Base-by-base conservation (phyloP, 1,140 invertebrate genomes). In the Rhyacophila brunnea region DNA sequence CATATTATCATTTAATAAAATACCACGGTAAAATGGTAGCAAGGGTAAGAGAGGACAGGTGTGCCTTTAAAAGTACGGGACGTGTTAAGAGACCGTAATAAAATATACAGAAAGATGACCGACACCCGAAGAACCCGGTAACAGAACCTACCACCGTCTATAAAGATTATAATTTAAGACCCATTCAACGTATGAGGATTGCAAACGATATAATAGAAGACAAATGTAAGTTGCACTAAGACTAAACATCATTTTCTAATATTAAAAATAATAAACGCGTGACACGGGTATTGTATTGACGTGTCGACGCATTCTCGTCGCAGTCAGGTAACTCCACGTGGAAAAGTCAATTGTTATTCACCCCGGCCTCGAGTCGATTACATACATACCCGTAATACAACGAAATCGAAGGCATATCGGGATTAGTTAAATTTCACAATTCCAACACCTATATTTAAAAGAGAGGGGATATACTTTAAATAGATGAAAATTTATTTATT, bases 401-500 rank as follows among this genome's bases (percentile, higher is more conserved):
- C 3, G 23, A 28, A 28, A 9, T 28, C 23, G 23, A 28, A 28
- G 23, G 23, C 52, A 7, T 46, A n/a, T 36, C 19, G 18, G 17
- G 2, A n/a, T 40, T 32, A 45, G 13, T 35, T 55, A 32, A 46
- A 35, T 40, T 17, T 45, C 46, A 49, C 45, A 57, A 57, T 58
- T 51, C 55, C 55, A 50, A 58, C 55, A 58, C 55, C 55, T 58
- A 49, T 34, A 58, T 15, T 50, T 20, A 18, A 42, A 58, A 50
- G 46, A 58, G 47, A 58, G 47, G 36, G 47, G 55, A 50, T 50
- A 45, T 50, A 15, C 49, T 58, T 43, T 43, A 13, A 18, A 55
- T 48, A 47, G 55, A 58, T 58, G 55, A 57, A 57, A 57, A 40
- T 45, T 58, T 57, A 57, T 48, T 13, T 28, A 28, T 28, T 45